Evolutionary conservation across 2,113 vertebrate species (phyloP).

Genomic region (Heloderma charlesbogerti): DNA sequence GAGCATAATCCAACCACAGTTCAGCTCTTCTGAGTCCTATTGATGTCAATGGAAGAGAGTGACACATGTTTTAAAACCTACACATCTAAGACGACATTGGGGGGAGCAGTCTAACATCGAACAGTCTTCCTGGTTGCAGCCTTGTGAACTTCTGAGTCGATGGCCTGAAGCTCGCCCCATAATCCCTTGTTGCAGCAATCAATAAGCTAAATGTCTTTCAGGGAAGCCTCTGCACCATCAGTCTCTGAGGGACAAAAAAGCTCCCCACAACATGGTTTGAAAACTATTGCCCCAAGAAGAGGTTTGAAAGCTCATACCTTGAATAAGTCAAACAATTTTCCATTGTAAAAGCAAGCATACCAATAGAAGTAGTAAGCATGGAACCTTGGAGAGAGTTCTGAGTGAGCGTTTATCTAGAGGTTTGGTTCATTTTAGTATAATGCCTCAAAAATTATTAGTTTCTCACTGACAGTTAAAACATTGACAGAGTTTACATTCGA

Average conservation of each 20-base stretch:
- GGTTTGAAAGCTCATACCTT: not conserved
- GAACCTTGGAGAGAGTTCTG: not conserved
- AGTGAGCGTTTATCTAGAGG: not conserved
- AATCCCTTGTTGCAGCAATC: not conserved
- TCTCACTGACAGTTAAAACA: not conserved
- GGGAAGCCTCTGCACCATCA: not conserved
- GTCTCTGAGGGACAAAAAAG: not conserved
- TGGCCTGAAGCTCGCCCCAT: not conserved
- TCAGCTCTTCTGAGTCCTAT: not conserved
- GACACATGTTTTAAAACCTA: not conserved
- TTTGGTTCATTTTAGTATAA: not conserved
- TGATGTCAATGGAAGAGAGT: not conserved
- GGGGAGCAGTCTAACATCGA: not conserved
- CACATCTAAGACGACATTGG: not conserved
- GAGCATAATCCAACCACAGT: not conserved
- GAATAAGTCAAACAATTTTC: not conserved
- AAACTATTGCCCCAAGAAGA: not conserved
- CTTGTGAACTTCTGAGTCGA: too few species aligned
- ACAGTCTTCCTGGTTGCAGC: not conserved
- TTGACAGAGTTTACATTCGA: not conserved
- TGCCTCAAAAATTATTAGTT: not conserved
- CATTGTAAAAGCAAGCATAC: not conserved
- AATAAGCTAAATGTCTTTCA: not conserved
- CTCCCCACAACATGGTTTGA: not conserved
- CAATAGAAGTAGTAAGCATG: not conserved